A percentile compares a stretch with the other conserved stretches of the same genome.
These are phyloP conservation scores for Oreochromis spilurus DNA, from an alignment of 2,113 vertebrate genomes.

Conservation along the genomic window DNA sequence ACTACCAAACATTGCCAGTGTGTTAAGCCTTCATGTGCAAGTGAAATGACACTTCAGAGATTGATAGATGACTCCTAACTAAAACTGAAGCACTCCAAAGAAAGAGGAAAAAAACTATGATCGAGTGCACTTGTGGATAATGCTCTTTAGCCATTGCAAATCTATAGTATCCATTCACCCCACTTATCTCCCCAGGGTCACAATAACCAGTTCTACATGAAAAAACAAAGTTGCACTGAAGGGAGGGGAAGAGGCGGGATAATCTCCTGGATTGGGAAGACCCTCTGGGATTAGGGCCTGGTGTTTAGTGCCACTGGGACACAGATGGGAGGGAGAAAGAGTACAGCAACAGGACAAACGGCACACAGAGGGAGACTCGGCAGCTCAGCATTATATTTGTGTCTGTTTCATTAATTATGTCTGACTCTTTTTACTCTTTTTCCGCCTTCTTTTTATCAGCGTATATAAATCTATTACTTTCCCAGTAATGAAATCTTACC, in stretches of 20 bases:
- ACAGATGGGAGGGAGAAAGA: conserved; percentile 43
- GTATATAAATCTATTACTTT: background rate
- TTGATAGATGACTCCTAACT: background rate
- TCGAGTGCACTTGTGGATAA: conserved; percentile 14
- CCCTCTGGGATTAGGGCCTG: conserved; percentile 63
- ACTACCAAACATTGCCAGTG: background rate
- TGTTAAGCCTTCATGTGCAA: background rate
- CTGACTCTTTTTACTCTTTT: background rate
- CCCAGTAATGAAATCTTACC: background rate
- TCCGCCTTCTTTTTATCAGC: background rate
- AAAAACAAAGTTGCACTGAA: conserved; percentile 6
- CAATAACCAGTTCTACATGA: conserved; percentile 31
- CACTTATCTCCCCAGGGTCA: conserved; percentile 19
- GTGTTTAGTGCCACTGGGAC: conserved; percentile 45
- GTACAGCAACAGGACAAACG: conserved; percentile 9
- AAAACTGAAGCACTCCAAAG: background rate
- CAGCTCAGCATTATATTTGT: background rate
- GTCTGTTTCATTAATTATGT: background rate
- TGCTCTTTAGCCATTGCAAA: conserved; percentile 25
- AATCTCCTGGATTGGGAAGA: conserved; percentile 72
- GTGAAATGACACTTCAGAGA: background rate
- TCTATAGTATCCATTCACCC: conserved; percentile 18
- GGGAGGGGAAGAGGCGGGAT: conserved; percentile 53
- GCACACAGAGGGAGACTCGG: background rate
- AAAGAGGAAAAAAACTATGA: background rate